A percentile compares a stretch with the other conserved stretches of the same genome.
phyloP scores from a whole-genome alignment of 2,797 vertebrate species.

The Tokudaia tokunoshimensis region DNA sequence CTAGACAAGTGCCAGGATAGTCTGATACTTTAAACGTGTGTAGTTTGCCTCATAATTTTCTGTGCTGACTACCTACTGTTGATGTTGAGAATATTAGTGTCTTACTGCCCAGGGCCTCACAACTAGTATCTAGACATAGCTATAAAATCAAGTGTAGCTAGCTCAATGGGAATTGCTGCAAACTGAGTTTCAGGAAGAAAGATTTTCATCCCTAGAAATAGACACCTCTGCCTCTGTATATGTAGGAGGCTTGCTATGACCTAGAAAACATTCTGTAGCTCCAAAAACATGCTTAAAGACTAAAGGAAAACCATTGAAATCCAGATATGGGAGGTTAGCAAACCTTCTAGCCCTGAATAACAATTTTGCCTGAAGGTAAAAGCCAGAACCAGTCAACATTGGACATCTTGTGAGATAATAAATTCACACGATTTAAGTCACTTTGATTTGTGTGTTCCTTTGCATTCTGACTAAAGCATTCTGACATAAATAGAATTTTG shows the following conservation, averaged over 20 bases:
- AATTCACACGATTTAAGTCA: not conserved
- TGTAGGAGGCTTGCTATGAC: not conserved
- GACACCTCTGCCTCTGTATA: not conserved
- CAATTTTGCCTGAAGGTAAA: not conserved
- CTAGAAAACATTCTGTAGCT: not conserved
- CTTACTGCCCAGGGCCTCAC: not conserved
- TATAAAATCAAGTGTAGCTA: not conserved
- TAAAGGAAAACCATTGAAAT: not conserved
- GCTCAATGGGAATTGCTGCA: not conserved
- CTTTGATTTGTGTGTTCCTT: not conserved
- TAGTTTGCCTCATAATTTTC: not conserved
- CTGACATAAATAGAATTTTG: not conserved
- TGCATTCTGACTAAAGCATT: conserved; percentile 9
- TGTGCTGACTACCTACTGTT: not conserved
- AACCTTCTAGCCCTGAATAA: not conserved
- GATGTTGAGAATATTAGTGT: not conserved
- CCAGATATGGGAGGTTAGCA: not conserved
- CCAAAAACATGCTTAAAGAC: not conserved
- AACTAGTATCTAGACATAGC: too few relatives aligned
- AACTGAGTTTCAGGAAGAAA: not conserved
- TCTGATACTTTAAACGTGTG: not conserved
- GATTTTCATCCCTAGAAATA: not conserved
- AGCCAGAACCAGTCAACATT: not conserved
- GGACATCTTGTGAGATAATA: not conserved
- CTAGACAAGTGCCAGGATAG: not conserved